Evolutionary conservation across 2,888 invertebrate species (phyloP).

Genomic region (Leptinotarsa peninsularis): DNA sequence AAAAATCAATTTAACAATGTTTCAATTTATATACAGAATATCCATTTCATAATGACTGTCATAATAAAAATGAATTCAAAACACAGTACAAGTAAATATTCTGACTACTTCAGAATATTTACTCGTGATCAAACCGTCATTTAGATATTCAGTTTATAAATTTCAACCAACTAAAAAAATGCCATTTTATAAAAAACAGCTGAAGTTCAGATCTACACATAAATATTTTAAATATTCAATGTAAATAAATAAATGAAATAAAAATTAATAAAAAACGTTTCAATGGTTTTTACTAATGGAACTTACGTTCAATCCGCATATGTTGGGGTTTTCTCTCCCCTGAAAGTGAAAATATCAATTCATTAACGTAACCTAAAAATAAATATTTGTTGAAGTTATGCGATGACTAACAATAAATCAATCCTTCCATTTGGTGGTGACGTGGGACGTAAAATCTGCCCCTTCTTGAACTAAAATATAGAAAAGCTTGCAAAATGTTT

Average conservation of each 20-base stretch:
- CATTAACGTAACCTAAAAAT: not conserved
- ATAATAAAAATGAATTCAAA: no score
- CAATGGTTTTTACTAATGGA: not conserved
- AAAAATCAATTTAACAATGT: not conserved
- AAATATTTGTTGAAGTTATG: not conserved
- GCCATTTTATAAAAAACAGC: no score
- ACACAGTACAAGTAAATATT: no score
- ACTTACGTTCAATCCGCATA: not conserved
- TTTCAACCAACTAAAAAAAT: no score
- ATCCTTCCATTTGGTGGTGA: not conserved
- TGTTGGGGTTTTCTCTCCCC: not conserved
- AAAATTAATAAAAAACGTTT: not conserved
- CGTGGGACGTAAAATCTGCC: not conserved
- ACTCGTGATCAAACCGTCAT: no score
- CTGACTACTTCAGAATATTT: no score
- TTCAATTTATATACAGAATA: no score
- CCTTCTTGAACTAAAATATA: not conserved
- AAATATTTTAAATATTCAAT: not conserved
- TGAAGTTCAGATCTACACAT: no score
- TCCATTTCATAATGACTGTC: no score
- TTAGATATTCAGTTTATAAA: no score
- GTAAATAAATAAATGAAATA: not conserved
- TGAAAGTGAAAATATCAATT: slow-evolving; percentile 11
- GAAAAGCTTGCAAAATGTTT: slow-evolving; percentile 1
- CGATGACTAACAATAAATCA: not conserved